Evolutionary conservation across 2,888 invertebrate species (phyloP).

Genomic region (Sarcophaga subvicina): DNA sequence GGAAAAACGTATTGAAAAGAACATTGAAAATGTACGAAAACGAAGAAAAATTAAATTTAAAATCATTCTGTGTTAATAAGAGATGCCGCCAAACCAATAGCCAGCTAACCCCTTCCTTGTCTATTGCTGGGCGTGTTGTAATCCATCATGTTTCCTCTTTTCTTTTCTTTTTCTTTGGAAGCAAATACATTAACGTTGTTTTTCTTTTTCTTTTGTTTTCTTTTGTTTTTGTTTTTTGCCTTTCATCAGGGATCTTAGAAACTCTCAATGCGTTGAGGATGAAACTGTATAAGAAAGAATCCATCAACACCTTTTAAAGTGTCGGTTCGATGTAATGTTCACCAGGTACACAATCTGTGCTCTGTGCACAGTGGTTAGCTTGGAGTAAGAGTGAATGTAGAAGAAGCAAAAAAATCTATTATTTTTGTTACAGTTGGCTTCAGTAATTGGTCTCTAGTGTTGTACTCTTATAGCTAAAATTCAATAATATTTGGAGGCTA

Average conservation of each 20-base stretch:
- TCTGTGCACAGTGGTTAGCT: too few species aligned
- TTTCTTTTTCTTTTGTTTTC: not conserved
- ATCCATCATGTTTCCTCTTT: slow-evolving; percentile 35
- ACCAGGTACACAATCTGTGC: too few species aligned
- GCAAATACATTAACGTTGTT: not conserved
- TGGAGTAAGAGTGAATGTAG: too few species aligned
- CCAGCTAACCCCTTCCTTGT: not conserved
- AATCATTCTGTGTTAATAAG: not conserved
- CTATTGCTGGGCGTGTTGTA: not conserved
- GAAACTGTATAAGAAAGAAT: not conserved
- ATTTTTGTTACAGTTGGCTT: too few species aligned
- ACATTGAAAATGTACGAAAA: not conserved
- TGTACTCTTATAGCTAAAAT: too few species aligned
- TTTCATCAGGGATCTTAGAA: not conserved
- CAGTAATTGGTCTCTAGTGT: too few species aligned
- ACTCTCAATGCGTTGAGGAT: not conserved
- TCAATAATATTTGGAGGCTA: too few species aligned
- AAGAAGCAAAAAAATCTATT: too few species aligned
- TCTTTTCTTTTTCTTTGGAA: too few species aligned
- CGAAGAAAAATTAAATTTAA: not conserved
- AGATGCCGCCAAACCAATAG: not conserved
- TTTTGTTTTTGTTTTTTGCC: not conserved
- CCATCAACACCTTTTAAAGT: slow-evolving; percentile 30
- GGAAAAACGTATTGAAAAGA: not conserved
- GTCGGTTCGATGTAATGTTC: not conserved